A percentile compares a stretch with the other conserved stretches of the same genome.
phyloP scores from a whole-genome alignment of 2,113 vertebrate genomes.

The Etheostoma spectabile region DNA sequence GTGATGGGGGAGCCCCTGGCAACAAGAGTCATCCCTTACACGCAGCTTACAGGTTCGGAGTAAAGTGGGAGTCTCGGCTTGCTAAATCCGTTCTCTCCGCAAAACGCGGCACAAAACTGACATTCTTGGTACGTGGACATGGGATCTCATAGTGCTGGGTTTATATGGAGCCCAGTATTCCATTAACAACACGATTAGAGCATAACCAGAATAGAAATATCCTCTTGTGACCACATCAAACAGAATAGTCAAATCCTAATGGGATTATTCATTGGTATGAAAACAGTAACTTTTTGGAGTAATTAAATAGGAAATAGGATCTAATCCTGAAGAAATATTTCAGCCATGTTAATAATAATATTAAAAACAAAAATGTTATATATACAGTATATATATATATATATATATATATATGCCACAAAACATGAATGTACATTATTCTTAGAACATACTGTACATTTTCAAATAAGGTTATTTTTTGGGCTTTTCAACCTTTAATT shows the following conservation, averaged over 20 bases:
- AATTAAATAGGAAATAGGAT: neutral
- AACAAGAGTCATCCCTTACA: constrained; percentile 59
- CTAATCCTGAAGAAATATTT: neutral
- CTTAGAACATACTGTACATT: neutral
- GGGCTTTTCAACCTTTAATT: no score
- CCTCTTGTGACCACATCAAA: constrained; percentile 37
- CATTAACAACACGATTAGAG: constrained; percentile 13
- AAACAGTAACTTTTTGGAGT: neutral
- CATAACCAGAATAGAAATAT: neutral
- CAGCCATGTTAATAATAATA: neutral
- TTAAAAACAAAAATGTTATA: no score
- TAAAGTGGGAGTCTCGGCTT: constrained; percentile 36
- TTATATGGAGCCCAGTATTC: neutral
- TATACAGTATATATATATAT: no score
- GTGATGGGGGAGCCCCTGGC: constrained; percentile 65
- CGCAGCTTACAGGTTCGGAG: constrained; percentile 61
- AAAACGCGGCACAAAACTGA: neutral
- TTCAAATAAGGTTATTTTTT: no score
- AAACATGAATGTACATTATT: constrained; percentile 13
- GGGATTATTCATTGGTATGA: neutral
- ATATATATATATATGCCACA: no score
- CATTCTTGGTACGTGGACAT: neutral
- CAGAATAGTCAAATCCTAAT: constrained; percentile 4
- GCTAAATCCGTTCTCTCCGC: constrained; percentile 21
- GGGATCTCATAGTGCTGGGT: neutral